These are phyloP conservation scores for Sminthurides bifidus DNA, from an alignment of 1,140 invertebrate genomes.

Conservation along the genomic window DNA sequence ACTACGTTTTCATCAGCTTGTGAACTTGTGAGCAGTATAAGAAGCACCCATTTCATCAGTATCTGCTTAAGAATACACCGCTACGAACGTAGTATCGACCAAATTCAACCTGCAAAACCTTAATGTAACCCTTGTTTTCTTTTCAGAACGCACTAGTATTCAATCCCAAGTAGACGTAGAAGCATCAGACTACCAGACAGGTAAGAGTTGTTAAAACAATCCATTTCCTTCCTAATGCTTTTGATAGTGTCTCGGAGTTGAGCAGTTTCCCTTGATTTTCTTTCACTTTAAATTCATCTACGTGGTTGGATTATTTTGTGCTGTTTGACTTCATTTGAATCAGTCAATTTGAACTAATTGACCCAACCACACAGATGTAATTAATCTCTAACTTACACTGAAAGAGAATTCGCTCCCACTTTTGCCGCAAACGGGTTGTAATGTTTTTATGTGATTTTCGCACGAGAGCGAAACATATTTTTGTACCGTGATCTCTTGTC, in stretches of 20 bases:
- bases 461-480: too few relatives aligned
- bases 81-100: not conserved
- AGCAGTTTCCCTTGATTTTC: too few relatives aligned
- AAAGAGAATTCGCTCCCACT: too few relatives aligned
- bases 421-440: too few relatives aligned
- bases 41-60: not conserved
- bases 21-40: not conserved
- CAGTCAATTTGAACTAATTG: too few relatives aligned
- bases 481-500: too few relatives aligned
- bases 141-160: conserved; percentile 16
- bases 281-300: not conserved
- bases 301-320: too few relatives aligned
- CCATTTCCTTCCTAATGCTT: not conserved
- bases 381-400: too few relatives aligned
- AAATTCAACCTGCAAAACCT: not conserved
- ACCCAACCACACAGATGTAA: too few relatives aligned
- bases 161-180: conserved; percentile 18
- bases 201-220: conserved; percentile 4
- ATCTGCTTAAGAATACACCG: not conserved
- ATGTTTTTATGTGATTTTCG: too few relatives aligned
- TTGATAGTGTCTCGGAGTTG: not conserved
- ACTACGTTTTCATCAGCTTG: not conserved
- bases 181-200: conserved; percentile 11
- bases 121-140: not conserved
- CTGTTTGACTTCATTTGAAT: not conserved